Percentiles rank a stretch among this genome's conserved stretches.
These are phyloP conservation scores for Hyles vespertilio DNA, from an alignment of 1,140 invertebrate genomes.

Conservation along the genomic window DNA sequence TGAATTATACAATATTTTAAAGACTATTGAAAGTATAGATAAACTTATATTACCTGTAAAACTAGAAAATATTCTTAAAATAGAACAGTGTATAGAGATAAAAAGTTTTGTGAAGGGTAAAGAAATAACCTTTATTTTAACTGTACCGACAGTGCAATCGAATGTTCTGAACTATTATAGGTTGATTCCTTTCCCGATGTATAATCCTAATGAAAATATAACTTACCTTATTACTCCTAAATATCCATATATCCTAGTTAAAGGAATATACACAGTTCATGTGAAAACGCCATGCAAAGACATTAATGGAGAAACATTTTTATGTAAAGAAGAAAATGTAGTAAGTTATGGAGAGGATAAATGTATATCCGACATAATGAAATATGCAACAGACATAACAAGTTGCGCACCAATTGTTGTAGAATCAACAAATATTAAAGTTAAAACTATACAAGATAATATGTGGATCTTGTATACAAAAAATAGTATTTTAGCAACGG, in stretches of 20 bases:
- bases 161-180: slow-evolving; percentile 20
- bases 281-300: slow-evolving; percentile 16
- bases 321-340: slow-evolving; percentile 7
- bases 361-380: no score
- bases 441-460: no score
- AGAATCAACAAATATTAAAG: no score
- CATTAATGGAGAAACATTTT: slow-evolving; percentile 14
- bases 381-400: no score
- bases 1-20: slow-evolving; percentile 14
- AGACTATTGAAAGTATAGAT: slow-evolving; percentile 15
- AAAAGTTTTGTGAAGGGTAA: slow-evolving; percentile 21
- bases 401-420: no score
- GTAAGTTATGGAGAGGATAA: no score
- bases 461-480: no score
- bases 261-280: slow-evolving; percentile 16
- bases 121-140: slow-evolving; percentile 23
- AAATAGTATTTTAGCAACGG: no score
- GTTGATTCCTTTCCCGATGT: slow-evolving; percentile 16
- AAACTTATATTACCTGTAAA: slow-evolving; percentile 18
- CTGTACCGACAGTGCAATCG: slow-evolving; percentile 15
- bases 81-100: slow-evolving; percentile 18
- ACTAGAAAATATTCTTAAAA: slow-evolving; percentile 16
- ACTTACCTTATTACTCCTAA: slow-evolving; percentile 19
- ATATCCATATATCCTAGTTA: slow-evolving; percentile 21
- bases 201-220: slow-evolving; percentile 3